phyloP scores from a whole-genome alignment of 2,113 vertebrate species.

The Chamaea fasciata region DNA sequence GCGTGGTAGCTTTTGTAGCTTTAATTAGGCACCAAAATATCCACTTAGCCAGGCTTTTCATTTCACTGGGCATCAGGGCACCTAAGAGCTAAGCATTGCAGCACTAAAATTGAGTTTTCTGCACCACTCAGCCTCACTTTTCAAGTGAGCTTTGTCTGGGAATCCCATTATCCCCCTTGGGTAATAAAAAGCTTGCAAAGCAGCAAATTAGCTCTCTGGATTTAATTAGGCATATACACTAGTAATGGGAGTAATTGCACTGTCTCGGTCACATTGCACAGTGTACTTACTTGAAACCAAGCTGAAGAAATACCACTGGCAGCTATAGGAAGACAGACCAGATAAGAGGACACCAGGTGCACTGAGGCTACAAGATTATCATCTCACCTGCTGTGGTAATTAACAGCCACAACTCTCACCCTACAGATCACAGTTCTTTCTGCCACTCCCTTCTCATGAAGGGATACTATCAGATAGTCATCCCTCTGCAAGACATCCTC shows the following conservation, averaged over 20 bases:
- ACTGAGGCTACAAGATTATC: background rate
- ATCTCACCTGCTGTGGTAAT: background rate
- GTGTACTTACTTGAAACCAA: background rate
- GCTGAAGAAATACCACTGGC: background rate
- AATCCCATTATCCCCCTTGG: background rate
- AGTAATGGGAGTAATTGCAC: background rate
- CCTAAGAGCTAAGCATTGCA: background rate
- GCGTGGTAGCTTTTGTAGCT: background rate
- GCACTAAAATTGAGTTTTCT: background rate
- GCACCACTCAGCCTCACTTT: background rate
- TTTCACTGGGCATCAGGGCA: background rate
- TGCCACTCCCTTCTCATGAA: background rate
- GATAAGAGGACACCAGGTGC: background rate
- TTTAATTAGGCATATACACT: slow-evolving; percentile 10
- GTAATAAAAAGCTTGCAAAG: slow-evolving; percentile 6
- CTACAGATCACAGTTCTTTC: background rate
- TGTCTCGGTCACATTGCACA: background rate
- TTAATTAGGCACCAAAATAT: background rate
- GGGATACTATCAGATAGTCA: background rate
- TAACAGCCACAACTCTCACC: background rate
- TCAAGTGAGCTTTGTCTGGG: background rate
- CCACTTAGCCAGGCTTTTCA: background rate
- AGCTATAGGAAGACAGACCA: background rate
- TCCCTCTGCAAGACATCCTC: background rate
- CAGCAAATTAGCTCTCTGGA: background rate